phyloP scores from a whole-genome alignment of 1,140 invertebrate genomes.

The Lordiphosa clarofinis region DNA sequence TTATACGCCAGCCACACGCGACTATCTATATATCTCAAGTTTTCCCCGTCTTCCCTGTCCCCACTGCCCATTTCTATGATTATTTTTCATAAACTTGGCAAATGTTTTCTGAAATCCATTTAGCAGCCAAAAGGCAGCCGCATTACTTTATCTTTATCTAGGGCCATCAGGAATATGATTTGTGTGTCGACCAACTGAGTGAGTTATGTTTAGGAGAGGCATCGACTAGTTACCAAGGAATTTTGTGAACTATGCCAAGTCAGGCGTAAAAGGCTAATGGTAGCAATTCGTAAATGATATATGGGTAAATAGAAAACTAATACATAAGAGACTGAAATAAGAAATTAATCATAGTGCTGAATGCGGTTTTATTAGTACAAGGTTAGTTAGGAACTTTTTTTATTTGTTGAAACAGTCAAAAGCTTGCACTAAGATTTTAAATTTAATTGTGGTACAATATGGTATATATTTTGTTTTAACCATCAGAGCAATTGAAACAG shows the following conservation, averaged over 20 bases:
- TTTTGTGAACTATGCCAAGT: slow-evolving; percentile 38
- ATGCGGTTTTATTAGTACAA: no score
- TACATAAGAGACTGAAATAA: no score
- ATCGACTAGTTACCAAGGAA: slow-evolving; percentile 10
- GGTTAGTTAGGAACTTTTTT: no score
- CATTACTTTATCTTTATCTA: slow-evolving; percentile 75
- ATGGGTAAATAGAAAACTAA: slow-evolving; percentile 28
- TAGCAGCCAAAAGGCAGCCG: slow-evolving; percentile 51
- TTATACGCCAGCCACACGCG: slow-evolving; percentile 61
- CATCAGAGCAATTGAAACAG: no score
- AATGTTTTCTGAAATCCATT: slow-evolving; percentile 71
- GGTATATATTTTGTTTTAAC: no score
- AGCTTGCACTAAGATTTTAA: no score
- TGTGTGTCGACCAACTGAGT: slow-evolving; percentile 35
- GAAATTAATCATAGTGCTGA: no score
- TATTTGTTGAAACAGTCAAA: no score
- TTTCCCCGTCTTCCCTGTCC: not conserved
- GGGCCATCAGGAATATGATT: slow-evolving; percentile 60
- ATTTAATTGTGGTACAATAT: no score
- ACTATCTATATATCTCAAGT: slow-evolving; percentile 18
- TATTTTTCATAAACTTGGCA: slow-evolving; percentile 76
- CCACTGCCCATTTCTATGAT: slow-evolving; percentile 39
- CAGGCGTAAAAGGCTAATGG: slow-evolving; percentile 32
- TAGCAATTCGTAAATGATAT: slow-evolving; percentile 37
- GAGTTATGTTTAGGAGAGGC: slow-evolving; percentile 24